Base-by-base conservation (phyloP, 2,888 invertebrate genomes). In the Tetheella fluctuosa region DNA sequence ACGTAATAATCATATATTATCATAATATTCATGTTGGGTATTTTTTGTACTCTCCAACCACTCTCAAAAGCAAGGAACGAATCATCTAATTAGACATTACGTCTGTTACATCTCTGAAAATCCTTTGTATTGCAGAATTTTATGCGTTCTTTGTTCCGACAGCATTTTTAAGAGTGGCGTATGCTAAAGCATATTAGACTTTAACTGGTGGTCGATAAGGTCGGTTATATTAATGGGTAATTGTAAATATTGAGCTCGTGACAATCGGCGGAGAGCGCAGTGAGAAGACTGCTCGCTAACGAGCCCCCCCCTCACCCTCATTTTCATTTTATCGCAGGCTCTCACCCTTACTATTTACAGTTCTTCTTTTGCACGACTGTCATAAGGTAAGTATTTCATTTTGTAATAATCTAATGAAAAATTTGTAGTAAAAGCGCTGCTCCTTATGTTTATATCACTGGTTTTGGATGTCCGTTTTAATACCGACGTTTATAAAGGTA, bases 81-180 rank as follows among this genome's bases (percentile, higher is more conserved):
- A 83, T 86, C 85, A 88, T 88, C 86, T 90, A 91, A 91, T 91
- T 91, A 91, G 86, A 84, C 85, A 88, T 90, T 86, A 88, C 85
- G 87, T 88, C 86, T 87, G 86, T 88, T 80, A 89, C 86, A 86
- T 86, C 86, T 88, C 86, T 85, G 85, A 87, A 89, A 90, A 85
- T 88, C 88, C 90, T 91, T 90, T 91, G 90, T 89, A 86, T 82
- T 86, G 87, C 85, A 86, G 81, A 86, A 84, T 88, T 91, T 89
- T 89, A 89, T 88, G 84, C 85, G 85, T 86, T 88, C 88, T 88
- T 89, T 90, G 88, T 90, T 84, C 79, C 80, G 77, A 74, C 79
- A 80, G 81, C 76, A 78, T 85, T 88, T 86, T 86, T 79, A 80
- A 82, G 79, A 70, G 65, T 60, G 39, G 39, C 57, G 8, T 25